Evolutionary conservation across 2,888 invertebrate genomes (phyloP).

Genomic region (Habroteleia sp.): DNA sequence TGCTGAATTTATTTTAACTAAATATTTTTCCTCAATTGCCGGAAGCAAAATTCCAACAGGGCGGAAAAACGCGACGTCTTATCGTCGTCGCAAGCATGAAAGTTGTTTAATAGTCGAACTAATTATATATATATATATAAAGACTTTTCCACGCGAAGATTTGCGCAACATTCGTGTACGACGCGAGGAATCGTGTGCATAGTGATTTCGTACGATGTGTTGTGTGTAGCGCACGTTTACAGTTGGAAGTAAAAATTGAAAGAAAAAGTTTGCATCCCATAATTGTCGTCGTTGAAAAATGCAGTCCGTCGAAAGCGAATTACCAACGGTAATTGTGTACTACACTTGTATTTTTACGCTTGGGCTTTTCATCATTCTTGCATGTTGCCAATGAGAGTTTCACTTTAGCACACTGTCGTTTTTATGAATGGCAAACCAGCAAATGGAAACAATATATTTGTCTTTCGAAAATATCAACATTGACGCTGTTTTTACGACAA

Average conservation of each 20-base stretch:
- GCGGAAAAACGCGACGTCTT: slow-evolving; percentile 57
- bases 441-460: slow-evolving; percentile 59
- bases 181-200: slow-evolving; percentile 51
- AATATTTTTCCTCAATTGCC: slow-evolving; percentile 43
- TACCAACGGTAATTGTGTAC: slow-evolving; percentile 58
- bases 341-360: slow-evolving; percentile 58
- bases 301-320: slow-evolving; percentile 40
- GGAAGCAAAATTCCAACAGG: slow-evolving; percentile 49
- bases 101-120: slow-evolving; percentile 74
- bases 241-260: slow-evolving; percentile 55
- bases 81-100: slow-evolving; percentile 68
- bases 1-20: slow-evolving; percentile 38
- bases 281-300: slow-evolving; percentile 64
- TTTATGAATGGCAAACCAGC: slow-evolving; percentile 42
- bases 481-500: slow-evolving; percentile 24
- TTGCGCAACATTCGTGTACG: slow-evolving; percentile 66
- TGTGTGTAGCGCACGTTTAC: slow-evolving; percentile 33
- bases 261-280: slow-evolving; percentile 60
- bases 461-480: slow-evolving; percentile 48
- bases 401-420: slow-evolving; percentile 47
- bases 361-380: slow-evolving; percentile 55
- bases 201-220: slow-evolving; percentile 41
- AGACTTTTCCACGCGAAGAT: slow-evolving; percentile 63
- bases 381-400: slow-evolving; percentile 45
- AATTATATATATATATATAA: slow-evolving; percentile 75